A percentile compares a stretch with the other conserved stretches of the same genome.
phyloP scores from a whole-genome alignment of 2,113 vertebrate genomes.

The Alosa alosa region DNA sequence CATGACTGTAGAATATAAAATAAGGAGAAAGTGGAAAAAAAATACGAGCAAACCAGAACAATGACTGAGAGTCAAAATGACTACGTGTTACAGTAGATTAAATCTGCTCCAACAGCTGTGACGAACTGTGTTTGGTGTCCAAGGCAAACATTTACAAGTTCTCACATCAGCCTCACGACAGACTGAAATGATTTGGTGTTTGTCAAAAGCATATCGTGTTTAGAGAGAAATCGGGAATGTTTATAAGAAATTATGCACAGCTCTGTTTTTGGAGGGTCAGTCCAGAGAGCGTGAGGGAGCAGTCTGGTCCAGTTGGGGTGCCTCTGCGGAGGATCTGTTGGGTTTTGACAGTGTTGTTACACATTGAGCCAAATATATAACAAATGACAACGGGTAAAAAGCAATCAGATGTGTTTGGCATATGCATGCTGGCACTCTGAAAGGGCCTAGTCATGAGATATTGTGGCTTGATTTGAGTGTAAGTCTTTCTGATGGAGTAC shows the following conservation, averaged over 20 bases:
- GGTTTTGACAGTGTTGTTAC: neutral
- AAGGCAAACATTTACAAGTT: slow-evolving; percentile 45
- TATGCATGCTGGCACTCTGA: neutral
- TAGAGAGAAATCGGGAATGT: slow-evolving; percentile 3
- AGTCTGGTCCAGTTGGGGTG: neutral
- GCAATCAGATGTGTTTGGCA: slow-evolving; percentile 7
- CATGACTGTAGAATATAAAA: neutral
- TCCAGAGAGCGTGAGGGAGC: neutral
- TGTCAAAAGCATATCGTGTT: neutral
- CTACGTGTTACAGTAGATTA: neutral
- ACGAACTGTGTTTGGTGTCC: slow-evolving; percentile 31
- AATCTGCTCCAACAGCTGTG: slow-evolving; percentile 26
- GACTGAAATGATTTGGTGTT: slow-evolving; percentile 35
- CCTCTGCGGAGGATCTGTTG: neutral
- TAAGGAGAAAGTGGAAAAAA: neutral
- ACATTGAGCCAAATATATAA: neutral
- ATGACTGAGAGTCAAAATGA: neutral
- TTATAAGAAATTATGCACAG: slow-evolving; percentile 10
- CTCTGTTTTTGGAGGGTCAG: neutral
- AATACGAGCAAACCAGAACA: neutral
- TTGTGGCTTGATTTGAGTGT: neutral
- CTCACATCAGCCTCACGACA: slow-evolving; percentile 38
- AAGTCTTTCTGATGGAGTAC: neutral
- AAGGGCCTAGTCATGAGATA: neutral
- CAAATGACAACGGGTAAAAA: neutral